A percentile compares a stretch with the other conserved stretches of the same genome.
These are phyloP conservation scores for Candidula unifasciata DNA, from an alignment of 2,888 invertebrate species.

Conservation along the genomic window DNA sequence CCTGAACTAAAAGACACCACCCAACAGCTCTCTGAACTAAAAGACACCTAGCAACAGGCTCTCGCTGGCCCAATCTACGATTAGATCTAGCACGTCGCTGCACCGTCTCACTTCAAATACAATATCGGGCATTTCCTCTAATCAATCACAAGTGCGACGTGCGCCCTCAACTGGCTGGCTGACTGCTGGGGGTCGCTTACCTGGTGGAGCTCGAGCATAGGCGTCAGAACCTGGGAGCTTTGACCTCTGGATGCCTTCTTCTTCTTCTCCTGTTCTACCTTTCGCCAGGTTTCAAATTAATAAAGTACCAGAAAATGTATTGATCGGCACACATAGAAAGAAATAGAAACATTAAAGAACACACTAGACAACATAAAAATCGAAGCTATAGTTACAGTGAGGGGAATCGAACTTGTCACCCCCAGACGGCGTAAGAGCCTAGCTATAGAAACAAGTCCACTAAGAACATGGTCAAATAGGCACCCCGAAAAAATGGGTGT, in stretches of 20 bases:
- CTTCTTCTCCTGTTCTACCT: not conserved
- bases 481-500: no score
- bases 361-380: no score
- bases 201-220: not conserved
- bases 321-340: no score
- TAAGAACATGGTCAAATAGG: no score
- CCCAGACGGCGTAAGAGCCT: no score
- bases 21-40: not conserved
- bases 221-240: not conserved
- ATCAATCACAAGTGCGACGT: slow-evolving; percentile 10
- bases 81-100: not conserved
- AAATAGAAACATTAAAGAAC: no score
- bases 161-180: not conserved
- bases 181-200: not conserved
- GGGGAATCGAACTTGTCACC: no score
- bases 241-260: not conserved
- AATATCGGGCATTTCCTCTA: not conserved
- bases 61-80: not conserved
- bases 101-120: not conserved
- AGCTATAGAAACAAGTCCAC: no score
- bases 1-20: not conserved
- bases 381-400: no score
- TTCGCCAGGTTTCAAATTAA: no score
- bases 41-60: not conserved
- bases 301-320: no score